phyloP scores from a whole-genome alignment of 2,888 invertebrate genomes.

The Eudemis profundana region DNA sequence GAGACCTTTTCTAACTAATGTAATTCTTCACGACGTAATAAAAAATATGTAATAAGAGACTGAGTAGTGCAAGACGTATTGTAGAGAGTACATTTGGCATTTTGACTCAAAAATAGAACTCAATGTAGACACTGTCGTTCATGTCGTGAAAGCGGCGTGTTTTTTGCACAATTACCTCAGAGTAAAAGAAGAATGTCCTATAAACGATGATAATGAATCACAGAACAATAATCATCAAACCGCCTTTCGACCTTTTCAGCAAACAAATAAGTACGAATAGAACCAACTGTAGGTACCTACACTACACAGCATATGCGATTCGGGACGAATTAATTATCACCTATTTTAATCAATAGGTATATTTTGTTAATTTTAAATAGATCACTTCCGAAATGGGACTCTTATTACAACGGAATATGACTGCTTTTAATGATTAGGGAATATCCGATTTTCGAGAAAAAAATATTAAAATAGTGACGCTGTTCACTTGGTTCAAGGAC shows the following conservation, averaged over 20 bases:
- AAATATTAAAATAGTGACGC: too few species aligned
- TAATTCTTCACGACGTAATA: conserved; percentile 32
- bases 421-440: too few species aligned
- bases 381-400: too few species aligned
- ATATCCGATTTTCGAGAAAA: too few species aligned
- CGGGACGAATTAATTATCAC: conserved; percentile 28
- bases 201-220: conserved; percentile 29
- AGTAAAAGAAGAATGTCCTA: conserved; percentile 33
- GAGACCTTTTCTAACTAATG: conserved; percentile 37
- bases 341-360: conserved; percentile 29
- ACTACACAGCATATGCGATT: conserved; percentile 20
- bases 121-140: conserved; percentile 40
- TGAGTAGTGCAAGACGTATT: conserved; percentile 44
- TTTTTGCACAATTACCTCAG: conserved; percentile 41
- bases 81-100: conserved; percentile 45
- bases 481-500: too few species aligned
- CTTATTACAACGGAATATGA: too few species aligned
- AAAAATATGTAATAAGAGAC: conserved; percentile 44
- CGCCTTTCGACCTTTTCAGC: conserved; percentile 22
- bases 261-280: conserved; percentile 27
- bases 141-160: conserved; percentile 39
- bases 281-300: too few species aligned
- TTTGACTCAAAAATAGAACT: conserved; percentile 43
- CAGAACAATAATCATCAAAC: conserved; percentile 14
- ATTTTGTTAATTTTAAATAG: too few species aligned